Percentiles rank a stretch among this genome's conserved stretches.
Conservation (phyloP, 2,888 invertebrate genomes). For the Timema cristinae region DNA sequence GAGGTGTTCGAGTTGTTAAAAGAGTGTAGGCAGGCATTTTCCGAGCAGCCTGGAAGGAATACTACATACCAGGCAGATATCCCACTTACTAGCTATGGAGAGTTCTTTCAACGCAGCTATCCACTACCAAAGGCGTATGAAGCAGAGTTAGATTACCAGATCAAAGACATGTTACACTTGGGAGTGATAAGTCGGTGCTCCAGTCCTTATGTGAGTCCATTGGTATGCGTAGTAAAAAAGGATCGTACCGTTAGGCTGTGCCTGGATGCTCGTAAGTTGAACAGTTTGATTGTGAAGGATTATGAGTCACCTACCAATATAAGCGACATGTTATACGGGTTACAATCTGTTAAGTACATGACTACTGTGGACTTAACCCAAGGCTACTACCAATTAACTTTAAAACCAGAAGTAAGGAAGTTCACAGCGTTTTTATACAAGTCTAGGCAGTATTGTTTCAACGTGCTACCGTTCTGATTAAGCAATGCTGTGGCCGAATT, state of each 20-base stretch:
- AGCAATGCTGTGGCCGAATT: constrained; percentile 17
- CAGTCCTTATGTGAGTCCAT: not conserved
- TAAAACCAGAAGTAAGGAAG: constrained; percentile 22
- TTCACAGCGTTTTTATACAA: constrained; percentile 31
- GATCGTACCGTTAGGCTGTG: constrained; percentile 26
- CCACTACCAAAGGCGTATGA: no score
- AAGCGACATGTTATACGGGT: constrained; percentile 26
- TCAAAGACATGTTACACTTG: not conserved
- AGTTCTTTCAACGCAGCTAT: no score
- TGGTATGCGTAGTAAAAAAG: constrained; percentile 24
- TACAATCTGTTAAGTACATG: constrained; percentile 20
- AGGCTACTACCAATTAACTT: constrained; percentile 31
- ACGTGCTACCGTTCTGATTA: constrained; percentile 7
- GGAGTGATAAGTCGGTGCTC: not conserved
- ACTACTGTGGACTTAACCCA: constrained; percentile 29
- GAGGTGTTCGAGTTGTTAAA: no score
- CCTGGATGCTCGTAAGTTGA: constrained; percentile 21
- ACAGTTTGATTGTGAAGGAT: constrained; percentile 27
- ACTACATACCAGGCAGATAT: no score
- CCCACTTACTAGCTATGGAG: no score
- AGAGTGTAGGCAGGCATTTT: no score
- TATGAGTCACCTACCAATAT: constrained; percentile 25
- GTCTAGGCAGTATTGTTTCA: constrained; percentile 27
- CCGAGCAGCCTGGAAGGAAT: no score
- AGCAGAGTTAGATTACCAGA: not conserved